Percentiles rank a stretch among this genome's conserved stretches.
These are phyloP conservation scores for Atopsyche davidsoni DNA, from an alignment of 1,140 invertebrate genomes.

Conservation along the genomic window DNA sequence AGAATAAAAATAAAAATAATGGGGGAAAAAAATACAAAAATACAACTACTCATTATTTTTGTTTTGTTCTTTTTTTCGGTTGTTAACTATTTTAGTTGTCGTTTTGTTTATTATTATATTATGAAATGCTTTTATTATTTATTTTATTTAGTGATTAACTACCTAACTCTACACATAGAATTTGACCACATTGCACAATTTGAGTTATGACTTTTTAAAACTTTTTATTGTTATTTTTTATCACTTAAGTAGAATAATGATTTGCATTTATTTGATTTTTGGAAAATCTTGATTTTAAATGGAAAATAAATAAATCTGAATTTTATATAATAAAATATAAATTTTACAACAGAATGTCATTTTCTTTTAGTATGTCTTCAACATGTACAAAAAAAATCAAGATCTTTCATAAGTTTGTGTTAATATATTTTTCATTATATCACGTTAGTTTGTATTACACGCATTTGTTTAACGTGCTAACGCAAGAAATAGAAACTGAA, in stretches of 20 bases:
- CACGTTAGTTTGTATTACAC: constrained; percentile 1
- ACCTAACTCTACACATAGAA: constrained; percentile 1
- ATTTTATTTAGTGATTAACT: neutral
- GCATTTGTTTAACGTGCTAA: neutral
- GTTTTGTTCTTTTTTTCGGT: constrained; percentile 3
- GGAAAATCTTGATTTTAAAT: too few species aligned
- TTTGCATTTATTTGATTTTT: too few species aligned
- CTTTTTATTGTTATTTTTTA: neutral
- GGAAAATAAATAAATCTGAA: too few species aligned
- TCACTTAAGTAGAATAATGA: too few species aligned
- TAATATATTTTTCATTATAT: neutral
- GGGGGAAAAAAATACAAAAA: constrained; percentile 2
- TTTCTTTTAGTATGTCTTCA: too few species aligned
- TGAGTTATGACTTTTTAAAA: neutral
- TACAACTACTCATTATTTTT: constrained; percentile 2
- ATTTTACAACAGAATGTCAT: too few species aligned
- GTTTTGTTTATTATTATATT: neutral
- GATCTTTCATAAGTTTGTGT: too few species aligned
- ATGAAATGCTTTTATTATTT: constrained; percentile 1
- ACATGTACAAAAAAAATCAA: too few species aligned
- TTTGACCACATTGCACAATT: constrained; percentile 2
- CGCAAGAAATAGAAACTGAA: constrained; percentile 3
- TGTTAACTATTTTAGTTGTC: neutral
- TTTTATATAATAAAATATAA: too few species aligned
- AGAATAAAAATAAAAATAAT: constrained; percentile 13